Evolutionary conservation across 2,888 invertebrate species (phyloP).

Genomic region (Drosophila robusta): DNA sequence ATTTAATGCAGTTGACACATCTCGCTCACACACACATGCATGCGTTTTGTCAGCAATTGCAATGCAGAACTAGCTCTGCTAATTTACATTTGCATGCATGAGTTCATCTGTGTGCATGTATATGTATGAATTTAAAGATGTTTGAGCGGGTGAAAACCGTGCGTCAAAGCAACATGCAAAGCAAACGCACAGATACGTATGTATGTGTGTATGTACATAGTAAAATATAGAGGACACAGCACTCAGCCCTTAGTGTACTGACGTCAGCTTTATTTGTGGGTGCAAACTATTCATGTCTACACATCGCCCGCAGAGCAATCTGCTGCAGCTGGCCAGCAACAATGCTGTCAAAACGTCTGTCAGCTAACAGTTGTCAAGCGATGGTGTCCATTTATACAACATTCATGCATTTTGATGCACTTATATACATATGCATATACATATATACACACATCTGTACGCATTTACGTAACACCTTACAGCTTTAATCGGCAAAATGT

Average conservation of each 20-base stretch:
- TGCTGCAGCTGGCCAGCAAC: neutral
- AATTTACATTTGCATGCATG: neutral
- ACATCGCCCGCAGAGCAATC: neutral
- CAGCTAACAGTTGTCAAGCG: neutral
- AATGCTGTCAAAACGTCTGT: neutral
- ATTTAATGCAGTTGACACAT: slow-evolving; percentile 40
- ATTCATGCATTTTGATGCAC: neutral
- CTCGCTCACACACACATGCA: slow-evolving; percentile 5
- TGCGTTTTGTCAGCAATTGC: neutral
- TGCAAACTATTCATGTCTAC: neutral
- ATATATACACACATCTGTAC: too few species aligned
- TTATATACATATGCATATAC: too few species aligned
- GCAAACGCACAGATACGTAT: too few species aligned
- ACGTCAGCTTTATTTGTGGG: neutral
- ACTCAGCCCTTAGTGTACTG: neutral
- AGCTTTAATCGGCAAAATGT: too few species aligned
- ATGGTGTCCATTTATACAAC: neutral
- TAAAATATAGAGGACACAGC: neutral
- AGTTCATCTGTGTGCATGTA: neutral
- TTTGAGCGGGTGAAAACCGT: too few species aligned
- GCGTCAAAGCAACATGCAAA: too few species aligned
- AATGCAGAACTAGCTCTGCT: neutral
- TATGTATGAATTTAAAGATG: neutral
- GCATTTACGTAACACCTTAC: too few species aligned
- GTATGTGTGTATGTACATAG: too few species aligned